Base-by-base conservation (phyloP, 2,888 invertebrate species). In the Thumatha senex region DNA sequence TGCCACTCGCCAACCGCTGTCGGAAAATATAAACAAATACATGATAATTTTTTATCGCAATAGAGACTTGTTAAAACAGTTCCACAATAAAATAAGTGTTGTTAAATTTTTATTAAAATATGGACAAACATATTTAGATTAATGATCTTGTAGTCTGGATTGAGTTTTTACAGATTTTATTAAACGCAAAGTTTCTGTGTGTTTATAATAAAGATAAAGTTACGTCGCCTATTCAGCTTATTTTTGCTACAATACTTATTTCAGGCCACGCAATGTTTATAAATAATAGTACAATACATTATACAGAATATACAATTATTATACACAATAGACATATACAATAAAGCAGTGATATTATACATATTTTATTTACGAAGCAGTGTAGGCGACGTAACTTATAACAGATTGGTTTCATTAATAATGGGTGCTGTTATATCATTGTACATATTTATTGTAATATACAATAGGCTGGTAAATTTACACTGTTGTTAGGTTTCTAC, bases 101-200 rank as follows among this genome's bases (percentile, higher is more conserved):
- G 89, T 90, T 91, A 84, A 88, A 88, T 89, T 87, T 89, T 89
- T 89, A 89, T 66, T 66, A 87, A 89, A 86, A 84, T 83, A 89
- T 86, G 75, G 82, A 86, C 86, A 85, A 87, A 89, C 86, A 85
- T 88, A 89, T 87, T 69, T 87, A 90, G 86, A 90, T 76, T 82
- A 84, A 85, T 86, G 90, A 90, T 91, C 90, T 91, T 90, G 91
- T 91, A 91, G 86, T 91, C 91, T 90, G 91, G 91, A 88, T 89
- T 91, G 88, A 84, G 83, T 84, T 89, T 84, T 82, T 80, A 65
- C 84, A 90, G 87, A 90, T 88, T 90, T 89, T 90, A 90, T 89
- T 89, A 71, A 73, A 79, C 63, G 78, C 82, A 75, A 74, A 74
- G 72, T 76, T 77, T 81, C 78, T 45, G 51, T 63, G 59, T 76